These are phyloP conservation scores for Drosophila mercatorum DNA, from an alignment of 2,888 invertebrate genomes.

Conservation along the genomic window DNA sequence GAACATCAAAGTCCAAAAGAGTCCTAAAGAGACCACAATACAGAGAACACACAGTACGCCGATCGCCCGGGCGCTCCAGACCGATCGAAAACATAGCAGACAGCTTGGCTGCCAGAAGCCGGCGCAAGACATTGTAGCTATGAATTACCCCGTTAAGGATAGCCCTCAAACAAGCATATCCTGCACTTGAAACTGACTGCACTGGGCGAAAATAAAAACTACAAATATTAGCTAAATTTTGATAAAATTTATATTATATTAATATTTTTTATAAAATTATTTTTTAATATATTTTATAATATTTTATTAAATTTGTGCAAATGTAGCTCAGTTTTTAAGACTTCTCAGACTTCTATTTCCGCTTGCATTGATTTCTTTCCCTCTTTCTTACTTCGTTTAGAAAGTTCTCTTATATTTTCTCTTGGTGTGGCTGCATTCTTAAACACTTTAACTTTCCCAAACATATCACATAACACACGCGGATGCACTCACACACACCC, in stretches of 20 bases:
- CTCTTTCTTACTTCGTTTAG: not conserved
- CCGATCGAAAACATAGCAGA: slow-evolving; percentile 45
- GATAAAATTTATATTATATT: not conserved
- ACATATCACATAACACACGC: slow-evolving; percentile 65
- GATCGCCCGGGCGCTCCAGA: slow-evolving; percentile 8
- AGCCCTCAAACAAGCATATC: slow-evolving; percentile 17
- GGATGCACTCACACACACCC: not conserved
- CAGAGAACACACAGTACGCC: not conserved
- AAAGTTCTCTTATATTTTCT: not conserved
- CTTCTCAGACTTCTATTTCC: too few relatives aligned
- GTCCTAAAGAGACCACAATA: slow-evolving; percentile 40
- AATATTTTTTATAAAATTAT: too few relatives aligned
- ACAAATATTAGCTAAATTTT: not conserved
- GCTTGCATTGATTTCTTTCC: not conserved
- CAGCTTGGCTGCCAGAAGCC: slow-evolving; percentile 65
- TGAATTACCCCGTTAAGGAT: slow-evolving; percentile 38
- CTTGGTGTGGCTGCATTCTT: slow-evolving; percentile 28
- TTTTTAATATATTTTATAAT: too few relatives aligned
- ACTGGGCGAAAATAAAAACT: slow-evolving; percentile 12
- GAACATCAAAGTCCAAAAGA: slow-evolving; percentile 63
- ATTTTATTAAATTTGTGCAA: too few relatives aligned
- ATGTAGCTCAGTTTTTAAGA: too few relatives aligned
- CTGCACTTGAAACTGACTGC: slow-evolving; percentile 14
- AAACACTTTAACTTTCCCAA: slow-evolving; percentile 45
- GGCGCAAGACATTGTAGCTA: slow-evolving; percentile 46